A percentile compares a stretch with the other conserved stretches of the same genome.
phyloP scores from a whole-genome alignment of 2,797 vertebrate species.

The Limnodromus scolopaceus region DNA sequence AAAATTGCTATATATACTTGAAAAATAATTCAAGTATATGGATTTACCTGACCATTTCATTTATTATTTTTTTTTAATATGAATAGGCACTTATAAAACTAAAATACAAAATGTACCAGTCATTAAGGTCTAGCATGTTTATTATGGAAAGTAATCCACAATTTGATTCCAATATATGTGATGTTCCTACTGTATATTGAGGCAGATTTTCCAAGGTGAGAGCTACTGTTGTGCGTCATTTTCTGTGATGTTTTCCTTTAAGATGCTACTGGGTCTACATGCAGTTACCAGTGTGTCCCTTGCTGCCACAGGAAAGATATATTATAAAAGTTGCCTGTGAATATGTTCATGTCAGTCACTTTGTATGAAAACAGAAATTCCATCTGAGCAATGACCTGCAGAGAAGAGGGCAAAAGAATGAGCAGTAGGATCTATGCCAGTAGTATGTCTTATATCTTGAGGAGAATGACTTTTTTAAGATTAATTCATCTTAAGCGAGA shows the following conservation, averaged over 20 bases:
- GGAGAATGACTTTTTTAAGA: conserved; percentile 35
- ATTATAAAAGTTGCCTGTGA: conserved; percentile 61
- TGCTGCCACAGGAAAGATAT: conserved; percentile 53
- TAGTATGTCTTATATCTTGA: not conserved
- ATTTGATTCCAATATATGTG: not conserved
- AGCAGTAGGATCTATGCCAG: conserved; percentile 19
- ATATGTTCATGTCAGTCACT: conserved; percentile 48
- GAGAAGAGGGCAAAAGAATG: conserved; percentile 31
- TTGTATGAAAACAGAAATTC: conserved; percentile 67
- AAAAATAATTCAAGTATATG: not conserved
- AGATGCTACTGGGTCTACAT: not conserved
- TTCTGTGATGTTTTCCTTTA: not conserved
- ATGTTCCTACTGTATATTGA: not conserved
- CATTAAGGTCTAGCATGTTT: not conserved
- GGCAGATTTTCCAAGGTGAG: not conserved
- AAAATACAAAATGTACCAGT: not conserved
- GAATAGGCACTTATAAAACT: not conserved
- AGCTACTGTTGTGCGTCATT: not conserved
- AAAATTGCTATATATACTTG: not conserved
- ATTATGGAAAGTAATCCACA: not conserved
- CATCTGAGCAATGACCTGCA: conserved; percentile 39
- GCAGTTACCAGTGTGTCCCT: conserved; percentile 56
- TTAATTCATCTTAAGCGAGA: conserved; percentile 60
- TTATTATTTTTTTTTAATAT: not conserved
- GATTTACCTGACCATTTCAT: not conserved